Percentiles rank a stretch among this genome's conserved stretches.
Conservation (phyloP, 2,888 invertebrate species). For the Saturnia japonica region DNA sequence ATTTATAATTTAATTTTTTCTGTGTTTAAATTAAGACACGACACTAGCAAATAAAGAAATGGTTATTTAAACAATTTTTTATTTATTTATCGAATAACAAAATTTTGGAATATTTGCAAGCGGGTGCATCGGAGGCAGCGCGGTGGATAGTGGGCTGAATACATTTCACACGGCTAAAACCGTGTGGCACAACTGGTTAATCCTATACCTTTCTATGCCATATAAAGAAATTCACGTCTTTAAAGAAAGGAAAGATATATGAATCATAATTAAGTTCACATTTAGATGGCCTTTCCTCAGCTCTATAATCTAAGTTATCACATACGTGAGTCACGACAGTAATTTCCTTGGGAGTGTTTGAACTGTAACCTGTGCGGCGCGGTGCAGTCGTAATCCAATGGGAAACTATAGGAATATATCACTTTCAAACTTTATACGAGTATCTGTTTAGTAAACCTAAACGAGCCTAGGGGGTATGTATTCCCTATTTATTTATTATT, state of each 20-base stretch:
- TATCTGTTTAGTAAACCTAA: conserved; percentile 8
- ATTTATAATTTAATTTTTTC: too few species aligned
- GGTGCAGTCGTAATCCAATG: conserved; percentile 42
- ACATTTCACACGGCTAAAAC: too few species aligned
- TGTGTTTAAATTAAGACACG: too few species aligned
- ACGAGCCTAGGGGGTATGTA: neutral
- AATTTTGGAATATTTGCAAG: too few species aligned
- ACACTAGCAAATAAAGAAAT: too few species aligned
- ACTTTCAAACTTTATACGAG: conserved; percentile 20
- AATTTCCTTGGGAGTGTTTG: conserved; percentile 40
- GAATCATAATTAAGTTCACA: conserved; percentile 33
- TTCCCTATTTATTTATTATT: neutral
- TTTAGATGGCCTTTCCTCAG: conserved; percentile 26
- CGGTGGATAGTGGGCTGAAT: too few species aligned
- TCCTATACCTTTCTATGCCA: conserved; percentile 37
- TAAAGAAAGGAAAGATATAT: conserved; percentile 29
- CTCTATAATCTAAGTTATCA: conserved; percentile 48
- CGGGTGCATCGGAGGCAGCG: too few species aligned
- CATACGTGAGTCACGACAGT: conserved; percentile 44
- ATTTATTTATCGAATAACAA: too few species aligned
- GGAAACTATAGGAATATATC: conserved; percentile 32
- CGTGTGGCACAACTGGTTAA: conserved; percentile 29
- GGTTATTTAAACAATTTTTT: too few species aligned
- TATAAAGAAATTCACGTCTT: conserved; percentile 48
- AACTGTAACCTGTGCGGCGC: conserved; percentile 39